phyloP scores from a whole-genome alignment of 2,113 vertebrate genomes.

The Pseudorasbora parva region DNA sequence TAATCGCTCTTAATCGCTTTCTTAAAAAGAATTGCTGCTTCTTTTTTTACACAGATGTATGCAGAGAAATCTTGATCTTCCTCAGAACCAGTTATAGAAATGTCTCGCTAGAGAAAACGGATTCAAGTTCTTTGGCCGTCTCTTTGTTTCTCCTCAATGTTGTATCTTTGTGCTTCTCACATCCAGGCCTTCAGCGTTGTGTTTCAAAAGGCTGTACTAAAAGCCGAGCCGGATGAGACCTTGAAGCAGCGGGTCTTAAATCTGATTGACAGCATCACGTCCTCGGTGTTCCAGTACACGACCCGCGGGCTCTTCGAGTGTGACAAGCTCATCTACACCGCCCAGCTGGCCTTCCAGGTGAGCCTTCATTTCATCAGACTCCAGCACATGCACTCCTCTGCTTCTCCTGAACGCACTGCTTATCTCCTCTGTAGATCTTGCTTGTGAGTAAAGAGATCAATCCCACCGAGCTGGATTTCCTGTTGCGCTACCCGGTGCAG shows the following conservation, averaged over 20 bases:
- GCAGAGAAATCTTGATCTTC: slow-evolving; percentile 22
- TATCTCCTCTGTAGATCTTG: slow-evolving; percentile 80
- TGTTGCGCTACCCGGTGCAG: slow-evolving; percentile 87
- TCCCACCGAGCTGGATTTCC: slow-evolving; percentile 85
- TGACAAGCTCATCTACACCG: slow-evolving; percentile 89
- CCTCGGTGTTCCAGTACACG: slow-evolving; percentile 90
- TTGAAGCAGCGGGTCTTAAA: slow-evolving; percentile 80
- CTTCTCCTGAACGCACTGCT: neutral
- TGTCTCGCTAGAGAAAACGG: slow-evolving; percentile 13
- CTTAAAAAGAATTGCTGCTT: slow-evolving; percentile 53
- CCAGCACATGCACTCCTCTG: neutral
- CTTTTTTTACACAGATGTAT: slow-evolving; percentile 44
- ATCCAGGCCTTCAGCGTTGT: slow-evolving; percentile 87
- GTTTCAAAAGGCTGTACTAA: slow-evolving; percentile 90
- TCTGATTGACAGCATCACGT: slow-evolving; percentile 91
- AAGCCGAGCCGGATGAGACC: slow-evolving; percentile 77
- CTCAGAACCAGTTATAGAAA: slow-evolving; percentile 16
- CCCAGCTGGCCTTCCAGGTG: slow-evolving; percentile 96
- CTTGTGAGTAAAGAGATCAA: slow-evolving; percentile 87
- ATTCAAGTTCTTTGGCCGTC: neutral
- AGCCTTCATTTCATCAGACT: neutral
- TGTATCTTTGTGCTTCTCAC: slow-evolving; percentile 10
- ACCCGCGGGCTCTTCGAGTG: slow-evolving; percentile 90
- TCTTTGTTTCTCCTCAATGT: neutral
- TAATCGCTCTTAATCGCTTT: no score